Base-by-base conservation (phyloP, 92 coral and sea anemone species). In the Epizoanthus rinbou region DNA sequence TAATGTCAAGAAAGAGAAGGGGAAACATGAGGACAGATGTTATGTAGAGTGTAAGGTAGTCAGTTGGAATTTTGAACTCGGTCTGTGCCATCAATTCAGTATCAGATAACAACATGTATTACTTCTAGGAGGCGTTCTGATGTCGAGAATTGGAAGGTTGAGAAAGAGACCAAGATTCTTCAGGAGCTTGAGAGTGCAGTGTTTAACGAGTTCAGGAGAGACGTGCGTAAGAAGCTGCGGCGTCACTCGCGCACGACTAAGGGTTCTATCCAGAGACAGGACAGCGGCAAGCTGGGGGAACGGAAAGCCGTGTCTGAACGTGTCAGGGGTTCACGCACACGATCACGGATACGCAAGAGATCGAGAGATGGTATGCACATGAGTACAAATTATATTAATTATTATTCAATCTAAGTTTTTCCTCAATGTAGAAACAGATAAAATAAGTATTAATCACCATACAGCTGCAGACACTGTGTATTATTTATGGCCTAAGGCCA, bases 151-250 rank as follows among this genome's bases (percentile, higher is more conserved):
- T 85, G 86, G 71, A 25, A 80, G 18, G 68, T 96, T 82, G 94
- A 96, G 66, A 84, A 83, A 37, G 99, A 96, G 71, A 88, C 97
- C 18, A 89, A 75, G 66, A 57, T 85, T 21, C 87, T 96, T 3
- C 98, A 94, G 57, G 98, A 96, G 41, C 85, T 96, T 3, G 99
- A 96, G 79, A 90, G 88, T 82, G 99, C 98, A 9, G 99, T 96
- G 37, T 96, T 91, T 85, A 96, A 96, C 85, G 99, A 96, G 82
- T 96, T 96, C 76, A 92, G 99, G 16, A 92, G 91, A 85, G 99
- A 91, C 57, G 94, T 96, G 10, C 92, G 90, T 7, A 90, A 91
- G 76, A 96, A 89, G 78, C 84, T 96, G 24, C 90, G 94, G 6
- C 87, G 89, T 45, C 92, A 87, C 31, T 90, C 93, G 28, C 90